phyloP scores from a whole-genome alignment of 2,113 vertebrate species.

The human region GRCh38 chr11:122073001-122073500 shows the following conservation, averaged over 20 bases:
- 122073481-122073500: not conserved
- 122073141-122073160: not conserved
- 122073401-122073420: not conserved
- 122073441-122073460: not conserved
- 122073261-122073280: not conserved
- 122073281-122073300: not conserved
- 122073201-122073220: not conserved
- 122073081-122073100: not conserved
- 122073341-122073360: not conserved
- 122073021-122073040: not conserved
- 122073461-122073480: not conserved
- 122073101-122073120: not conserved
- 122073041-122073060: not conserved
- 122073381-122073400: not conserved
- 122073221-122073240: not conserved
- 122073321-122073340: not conserved
- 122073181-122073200: not conserved
- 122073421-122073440: not conserved
- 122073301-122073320: not conserved
- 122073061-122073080: not conserved
- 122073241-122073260: not conserved
- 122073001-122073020: not conserved
- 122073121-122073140: no score
- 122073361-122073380: not conserved
- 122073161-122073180: not conserved